Conservation (phyloP, 2,113 vertebrate genomes). For the Saccopteryx leptura region DNA sequence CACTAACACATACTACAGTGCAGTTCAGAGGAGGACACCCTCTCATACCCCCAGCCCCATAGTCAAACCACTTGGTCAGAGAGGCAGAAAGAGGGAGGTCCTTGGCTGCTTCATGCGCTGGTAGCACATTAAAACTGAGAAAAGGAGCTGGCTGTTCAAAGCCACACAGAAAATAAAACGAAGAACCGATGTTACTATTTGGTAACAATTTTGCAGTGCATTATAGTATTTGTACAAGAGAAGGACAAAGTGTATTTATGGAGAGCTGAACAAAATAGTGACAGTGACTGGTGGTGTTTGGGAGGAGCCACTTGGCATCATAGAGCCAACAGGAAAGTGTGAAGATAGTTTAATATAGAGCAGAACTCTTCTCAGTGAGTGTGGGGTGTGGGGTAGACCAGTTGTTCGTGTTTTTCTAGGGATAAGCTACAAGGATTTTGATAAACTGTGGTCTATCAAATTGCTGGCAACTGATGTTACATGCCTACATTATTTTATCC, state of each 20-base stretch:
- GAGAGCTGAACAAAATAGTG: not conserved
- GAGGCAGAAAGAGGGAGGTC: not conserved
- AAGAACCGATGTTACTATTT: not conserved
- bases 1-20: too few species aligned
- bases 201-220: not conserved
- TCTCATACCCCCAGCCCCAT: not conserved
- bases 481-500: constrained; percentile 87
- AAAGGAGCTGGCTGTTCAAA: not conserved
- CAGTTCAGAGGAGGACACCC: not conserved
- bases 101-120: rapidly evolving
- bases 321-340: not conserved
- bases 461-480: not conserved
- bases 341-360: not conserved
- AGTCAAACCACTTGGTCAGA: rapidly evolving
- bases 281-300: not conserved
- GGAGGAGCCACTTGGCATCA: not conserved
- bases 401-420: not conserved
- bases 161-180: too few species aligned
- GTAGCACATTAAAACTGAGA: not conserved
- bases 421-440: not conserved
- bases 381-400: not conserved
- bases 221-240: not conserved
- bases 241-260: not conserved
- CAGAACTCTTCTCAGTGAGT: not conserved
- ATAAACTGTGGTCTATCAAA: not conserved